Conservation (phyloP, 92 coral and sea anemone species). For the Paragorgia papillata region DNA sequence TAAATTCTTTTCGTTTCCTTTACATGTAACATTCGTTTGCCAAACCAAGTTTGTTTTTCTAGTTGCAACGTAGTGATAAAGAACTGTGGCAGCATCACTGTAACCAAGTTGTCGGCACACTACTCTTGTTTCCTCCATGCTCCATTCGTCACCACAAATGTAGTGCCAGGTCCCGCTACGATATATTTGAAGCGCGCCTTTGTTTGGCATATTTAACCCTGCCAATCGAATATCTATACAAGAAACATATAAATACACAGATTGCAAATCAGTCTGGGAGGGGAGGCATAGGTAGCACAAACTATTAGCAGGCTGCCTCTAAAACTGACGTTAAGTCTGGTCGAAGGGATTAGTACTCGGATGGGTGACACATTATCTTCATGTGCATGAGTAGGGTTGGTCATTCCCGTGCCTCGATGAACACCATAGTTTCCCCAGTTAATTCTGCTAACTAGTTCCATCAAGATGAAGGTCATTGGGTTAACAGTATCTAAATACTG, state of each 20-base stretch:
- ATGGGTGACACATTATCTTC: no score
- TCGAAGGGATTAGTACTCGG: no score
- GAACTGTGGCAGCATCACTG: neutral
- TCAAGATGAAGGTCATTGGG: no score
- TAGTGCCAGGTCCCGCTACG: conserved; percentile 9
- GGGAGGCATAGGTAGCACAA: no score
- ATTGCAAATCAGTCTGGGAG: neutral
- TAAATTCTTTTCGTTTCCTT: neutral
- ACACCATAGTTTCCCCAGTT: no score
- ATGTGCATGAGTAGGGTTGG: no score
- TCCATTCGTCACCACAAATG: conserved; percentile 14
- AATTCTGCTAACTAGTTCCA: no score
- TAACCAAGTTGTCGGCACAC: conserved; percentile 4
- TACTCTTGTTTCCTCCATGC: neutral
- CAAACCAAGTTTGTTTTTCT: neutral
- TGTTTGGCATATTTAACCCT: neutral
- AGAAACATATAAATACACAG: neutral
- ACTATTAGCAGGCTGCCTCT: no score
- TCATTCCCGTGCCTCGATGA: no score
- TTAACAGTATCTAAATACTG: no score
- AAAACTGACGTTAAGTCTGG: neutral
- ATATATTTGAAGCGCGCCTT: neutral
- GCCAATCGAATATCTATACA: conserved; percentile 19
- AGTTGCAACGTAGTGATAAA: neutral
- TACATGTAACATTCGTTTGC: neutral